phyloP scores from a whole-genome alignment of 2,797 vertebrate species.

The Rhinophrynus dorsalis region DNA sequence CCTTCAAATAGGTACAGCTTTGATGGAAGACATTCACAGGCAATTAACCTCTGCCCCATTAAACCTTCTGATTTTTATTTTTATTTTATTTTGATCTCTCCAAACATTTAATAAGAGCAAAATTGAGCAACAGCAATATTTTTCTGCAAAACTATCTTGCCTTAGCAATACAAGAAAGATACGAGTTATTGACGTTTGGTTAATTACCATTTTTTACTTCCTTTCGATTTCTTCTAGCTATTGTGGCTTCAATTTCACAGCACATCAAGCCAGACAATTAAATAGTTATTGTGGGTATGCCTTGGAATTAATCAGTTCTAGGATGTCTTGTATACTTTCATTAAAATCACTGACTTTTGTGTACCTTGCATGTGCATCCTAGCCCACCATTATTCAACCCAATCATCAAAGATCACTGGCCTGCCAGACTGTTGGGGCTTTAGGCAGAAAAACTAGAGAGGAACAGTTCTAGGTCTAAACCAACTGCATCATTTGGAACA shows the following conservation, averaged over 20 bases:
- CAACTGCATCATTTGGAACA: no score
- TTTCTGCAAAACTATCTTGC: neutral
- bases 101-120: no score
- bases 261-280: neutral
- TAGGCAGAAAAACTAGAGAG: no score
- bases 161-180: neutral
- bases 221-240: conserved; percentile 4
- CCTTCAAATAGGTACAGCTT: conserved; percentile 2
- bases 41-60: conserved; percentile 25
- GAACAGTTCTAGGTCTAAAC: no score
- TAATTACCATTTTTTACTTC: conserved; percentile 1
- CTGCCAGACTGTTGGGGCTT: no score
- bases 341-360: no score
- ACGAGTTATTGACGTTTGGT: neutral
- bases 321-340: no score
- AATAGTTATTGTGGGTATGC: neutral
- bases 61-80: neutral
- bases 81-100: conserved; percentile 14
- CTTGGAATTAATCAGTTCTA: no score
- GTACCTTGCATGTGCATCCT: no score
- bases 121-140: no score
- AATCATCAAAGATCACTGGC: no score
- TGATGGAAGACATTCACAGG: conserved; percentile 22
- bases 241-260: conserved; percentile 27
- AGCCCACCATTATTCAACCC: no score